These are phyloP conservation scores for Notothenia coriiceps DNA, from an alignment of 2,113 vertebrate species.

Conservation along the genomic window DNA sequence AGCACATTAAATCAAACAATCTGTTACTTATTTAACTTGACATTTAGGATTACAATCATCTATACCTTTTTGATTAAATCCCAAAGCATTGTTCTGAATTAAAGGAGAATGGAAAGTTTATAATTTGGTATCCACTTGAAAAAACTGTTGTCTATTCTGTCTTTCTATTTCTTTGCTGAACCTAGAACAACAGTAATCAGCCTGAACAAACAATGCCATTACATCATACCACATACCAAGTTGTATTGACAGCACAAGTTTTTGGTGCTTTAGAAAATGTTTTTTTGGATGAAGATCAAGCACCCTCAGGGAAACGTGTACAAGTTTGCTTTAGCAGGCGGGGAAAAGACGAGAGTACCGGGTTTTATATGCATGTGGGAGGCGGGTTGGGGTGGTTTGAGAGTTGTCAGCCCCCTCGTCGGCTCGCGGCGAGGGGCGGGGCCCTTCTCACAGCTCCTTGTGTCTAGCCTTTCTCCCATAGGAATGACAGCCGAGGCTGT, in stretches of 20 bases:
- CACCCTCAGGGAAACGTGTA: slow-evolving; percentile 19
- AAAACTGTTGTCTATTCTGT: slow-evolving; percentile 42
- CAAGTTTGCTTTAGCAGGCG: slow-evolving; percentile 16
- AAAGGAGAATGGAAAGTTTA: neutral
- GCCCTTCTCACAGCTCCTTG: slow-evolving; percentile 83
- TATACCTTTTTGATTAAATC: neutral
- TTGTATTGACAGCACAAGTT: slow-evolving; percentile 38
- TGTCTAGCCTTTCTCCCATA: slow-evolving; percentile 84
- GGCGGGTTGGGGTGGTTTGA: slow-evolving; percentile 31
- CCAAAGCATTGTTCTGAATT: too few relatives aligned
- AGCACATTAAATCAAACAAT: neutral
- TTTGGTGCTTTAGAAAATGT: slow-evolving; percentile 60
- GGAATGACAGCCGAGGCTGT: slow-evolving; percentile 80
- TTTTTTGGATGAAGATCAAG: slow-evolving; percentile 49
- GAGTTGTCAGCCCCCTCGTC: slow-evolving; percentile 73
- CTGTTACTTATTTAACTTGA: neutral
- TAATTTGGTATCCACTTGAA: neutral
- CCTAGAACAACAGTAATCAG: slow-evolving; percentile 8
- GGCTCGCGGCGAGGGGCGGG: slow-evolving; percentile 61
- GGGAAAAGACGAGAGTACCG: neutral
- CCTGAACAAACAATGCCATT: slow-evolving; percentile 32
- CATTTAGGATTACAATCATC: neutral
- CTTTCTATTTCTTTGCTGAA: slow-evolving; percentile 64
- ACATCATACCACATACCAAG: slow-evolving; percentile 39
- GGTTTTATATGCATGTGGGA: slow-evolving; percentile 35